These are phyloP conservation scores for Leucosticte australis DNA, from an alignment of 2,113 vertebrate genomes.

Conservation along the genomic window DNA sequence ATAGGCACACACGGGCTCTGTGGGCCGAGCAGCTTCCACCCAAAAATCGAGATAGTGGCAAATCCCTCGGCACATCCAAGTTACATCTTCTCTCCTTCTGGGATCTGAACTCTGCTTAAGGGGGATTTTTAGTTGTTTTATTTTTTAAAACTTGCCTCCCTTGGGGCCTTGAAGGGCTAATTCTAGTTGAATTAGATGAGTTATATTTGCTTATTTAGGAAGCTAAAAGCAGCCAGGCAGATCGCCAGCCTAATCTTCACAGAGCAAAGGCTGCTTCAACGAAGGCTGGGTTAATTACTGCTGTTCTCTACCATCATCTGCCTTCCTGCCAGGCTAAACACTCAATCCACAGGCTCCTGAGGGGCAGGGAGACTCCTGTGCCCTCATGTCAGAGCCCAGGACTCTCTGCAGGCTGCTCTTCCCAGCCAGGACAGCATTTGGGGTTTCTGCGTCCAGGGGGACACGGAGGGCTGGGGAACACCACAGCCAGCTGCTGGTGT, in stretches of 20 bases:
- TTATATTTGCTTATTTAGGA: not conserved
- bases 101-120: not conserved
- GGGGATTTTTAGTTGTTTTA: not conserved
- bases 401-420: not conserved
- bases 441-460: not conserved
- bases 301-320: fast-evolving
- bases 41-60: not conserved
- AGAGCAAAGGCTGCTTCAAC: not conserved
- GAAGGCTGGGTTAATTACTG: not conserved
- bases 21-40: not conserved
- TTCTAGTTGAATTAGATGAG: not conserved
- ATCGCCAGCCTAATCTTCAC: not conserved
- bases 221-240: not conserved
- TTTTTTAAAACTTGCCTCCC: not conserved
- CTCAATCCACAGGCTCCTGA: not conserved
- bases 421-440: not conserved
- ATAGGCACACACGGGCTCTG: not conserved
- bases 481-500: not conserved
- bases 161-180: not conserved
- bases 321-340: not conserved
- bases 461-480: not conserved
- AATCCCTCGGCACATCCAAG: not conserved
- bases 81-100: not conserved
- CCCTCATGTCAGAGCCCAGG: not conserved
- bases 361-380: not conserved